These are phyloP conservation scores for Magallana gigas DNA, from an alignment of 1,140 invertebrate genomes.

Conservation along the genomic window DNA sequence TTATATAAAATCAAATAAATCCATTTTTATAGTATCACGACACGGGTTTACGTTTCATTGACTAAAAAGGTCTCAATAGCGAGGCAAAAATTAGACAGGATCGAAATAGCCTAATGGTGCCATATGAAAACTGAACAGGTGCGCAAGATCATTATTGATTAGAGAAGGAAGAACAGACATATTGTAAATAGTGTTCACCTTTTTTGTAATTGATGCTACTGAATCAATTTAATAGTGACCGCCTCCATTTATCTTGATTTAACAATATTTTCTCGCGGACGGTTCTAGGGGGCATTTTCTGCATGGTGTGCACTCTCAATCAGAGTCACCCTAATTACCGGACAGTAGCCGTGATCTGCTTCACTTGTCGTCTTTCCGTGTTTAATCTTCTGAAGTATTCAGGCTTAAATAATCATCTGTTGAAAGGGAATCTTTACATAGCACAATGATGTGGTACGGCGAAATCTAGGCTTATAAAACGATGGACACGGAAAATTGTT, in stretches of 20 bases:
- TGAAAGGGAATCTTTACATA: slow-evolving; percentile 48
- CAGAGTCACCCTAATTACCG: slow-evolving; percentile 9
- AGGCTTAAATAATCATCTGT: slow-evolving; percentile 51
- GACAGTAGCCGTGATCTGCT: slow-evolving; percentile 23
- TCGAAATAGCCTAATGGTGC: neutral
- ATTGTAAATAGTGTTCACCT: slow-evolving; percentile 27
- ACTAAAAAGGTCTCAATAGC: too few relatives aligned
- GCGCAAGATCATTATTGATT: slow-evolving; percentile 5
- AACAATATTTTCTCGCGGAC: slow-evolving; percentile 26
- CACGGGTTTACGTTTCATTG: too few relatives aligned
- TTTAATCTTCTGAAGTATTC: slow-evolving; percentile 45
- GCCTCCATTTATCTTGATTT: slow-evolving; percentile 24
- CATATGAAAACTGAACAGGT: slow-evolving; percentile 18
- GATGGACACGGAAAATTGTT: slow-evolving; percentile 34
- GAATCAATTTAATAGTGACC: slow-evolving; percentile 18
- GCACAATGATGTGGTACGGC: slow-evolving; percentile 48
- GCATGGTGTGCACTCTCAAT: slow-evolving; percentile 23
- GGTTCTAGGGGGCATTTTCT: slow-evolving; percentile 13
- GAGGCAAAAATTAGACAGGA: neutral
- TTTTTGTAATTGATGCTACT: slow-evolving; percentile 4
- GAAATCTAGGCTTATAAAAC: slow-evolving; percentile 45
- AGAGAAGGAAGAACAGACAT: slow-evolving; percentile 22
- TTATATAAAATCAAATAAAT: too few relatives aligned
- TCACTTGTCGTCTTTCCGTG: slow-evolving; percentile 23
- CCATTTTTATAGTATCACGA: too few relatives aligned